phyloP scores from a whole-genome alignment of 2,888 invertebrate genomes.

The Dasysyrphus tricinctus region DNA sequence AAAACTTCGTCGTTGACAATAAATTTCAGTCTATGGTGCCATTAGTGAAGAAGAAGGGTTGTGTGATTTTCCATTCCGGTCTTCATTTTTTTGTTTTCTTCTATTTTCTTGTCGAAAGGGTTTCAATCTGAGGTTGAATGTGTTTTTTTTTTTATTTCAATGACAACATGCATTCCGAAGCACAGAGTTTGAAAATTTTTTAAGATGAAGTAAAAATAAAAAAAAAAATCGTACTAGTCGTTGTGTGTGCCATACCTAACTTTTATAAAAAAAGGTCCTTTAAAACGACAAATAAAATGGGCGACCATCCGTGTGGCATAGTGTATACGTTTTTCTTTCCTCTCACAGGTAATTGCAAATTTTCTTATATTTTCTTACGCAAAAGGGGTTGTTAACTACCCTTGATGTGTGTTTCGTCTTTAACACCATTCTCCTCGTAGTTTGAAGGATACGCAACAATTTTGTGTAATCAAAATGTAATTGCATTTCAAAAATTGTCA shows the following conservation, averaged over 20 bases:
- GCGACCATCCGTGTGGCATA: slow-evolving; percentile 43
- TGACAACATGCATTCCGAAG: slow-evolving; percentile 49
- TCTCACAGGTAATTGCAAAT: slow-evolving; percentile 63
- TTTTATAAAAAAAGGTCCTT: slow-evolving; percentile 8
- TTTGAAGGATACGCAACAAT: slow-evolving; percentile 68
- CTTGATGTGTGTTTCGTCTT: slow-evolving; percentile 22
- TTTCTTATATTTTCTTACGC: slow-evolving; percentile 48
- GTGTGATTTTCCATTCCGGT: slow-evolving; percentile 29
- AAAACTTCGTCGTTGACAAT: slow-evolving; percentile 67
- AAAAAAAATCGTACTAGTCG: neutral
- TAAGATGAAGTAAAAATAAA: slow-evolving; percentile 5
- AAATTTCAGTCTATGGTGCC: slow-evolving; percentile 56
- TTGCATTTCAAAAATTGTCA: slow-evolving; percentile 71
- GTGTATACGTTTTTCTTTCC: slow-evolving; percentile 1
- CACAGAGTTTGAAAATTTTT: slow-evolving; percentile 15
- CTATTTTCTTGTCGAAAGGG: slow-evolving; percentile 22
- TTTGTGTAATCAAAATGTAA: slow-evolving; percentile 74
- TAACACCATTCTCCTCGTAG: neutral
- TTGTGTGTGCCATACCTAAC: neutral
- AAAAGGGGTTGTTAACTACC: slow-evolving; percentile 50
- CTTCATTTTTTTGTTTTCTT: slow-evolving; percentile 13
- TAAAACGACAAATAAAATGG: slow-evolving; percentile 56
- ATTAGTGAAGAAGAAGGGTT: slow-evolving; percentile 49
- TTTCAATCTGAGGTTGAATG: slow-evolving; percentile 51
- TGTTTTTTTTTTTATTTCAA: slow-evolving; percentile 53